Evolutionary conservation across 2,113 vertebrate species (phyloP).

Genomic region (Axis porcinus): DNA sequence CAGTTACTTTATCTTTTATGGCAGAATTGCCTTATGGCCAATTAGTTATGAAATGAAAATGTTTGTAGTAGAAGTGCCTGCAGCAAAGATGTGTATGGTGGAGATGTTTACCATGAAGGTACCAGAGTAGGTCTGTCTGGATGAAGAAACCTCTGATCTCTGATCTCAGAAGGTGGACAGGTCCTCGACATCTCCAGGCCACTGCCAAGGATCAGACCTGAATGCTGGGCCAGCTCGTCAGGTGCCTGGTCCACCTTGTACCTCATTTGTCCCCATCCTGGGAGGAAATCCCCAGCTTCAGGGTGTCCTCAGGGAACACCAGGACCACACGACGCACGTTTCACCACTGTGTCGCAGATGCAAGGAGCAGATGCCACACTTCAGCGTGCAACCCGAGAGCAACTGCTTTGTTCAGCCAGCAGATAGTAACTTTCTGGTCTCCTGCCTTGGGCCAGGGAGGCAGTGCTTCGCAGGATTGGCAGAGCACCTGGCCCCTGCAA

Average conservation of each 20-base stretch:
- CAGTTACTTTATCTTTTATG: neutral
- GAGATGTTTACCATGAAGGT: neutral
- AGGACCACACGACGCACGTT: accelerated
- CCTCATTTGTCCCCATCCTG: neutral
- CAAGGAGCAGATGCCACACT: neutral
- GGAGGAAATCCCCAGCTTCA: neutral
- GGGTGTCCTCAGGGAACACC: accelerated
- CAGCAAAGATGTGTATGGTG: neutral
- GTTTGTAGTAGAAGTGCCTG: neutral
- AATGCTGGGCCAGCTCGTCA: neutral
- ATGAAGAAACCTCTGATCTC: neutral
- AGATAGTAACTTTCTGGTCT: too few relatives aligned
- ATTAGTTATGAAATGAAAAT: neutral
- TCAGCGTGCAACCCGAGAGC: accelerated
- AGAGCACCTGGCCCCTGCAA: accelerated
- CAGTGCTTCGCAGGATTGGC: accelerated
- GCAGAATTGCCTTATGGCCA: neutral
- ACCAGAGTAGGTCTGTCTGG: neutral
- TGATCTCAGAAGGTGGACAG: neutral
- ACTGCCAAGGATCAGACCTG: neutral
- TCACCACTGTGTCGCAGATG: neutral
- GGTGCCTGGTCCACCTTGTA: neutral
- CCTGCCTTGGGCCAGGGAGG: neutral
- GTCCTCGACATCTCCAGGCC: neutral
- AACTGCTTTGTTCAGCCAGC: too few relatives aligned